These are phyloP conservation scores for Scaptomyza hsui DNA, from an alignment of 1,140 invertebrate genomes.

Conservation along the genomic window DNA sequence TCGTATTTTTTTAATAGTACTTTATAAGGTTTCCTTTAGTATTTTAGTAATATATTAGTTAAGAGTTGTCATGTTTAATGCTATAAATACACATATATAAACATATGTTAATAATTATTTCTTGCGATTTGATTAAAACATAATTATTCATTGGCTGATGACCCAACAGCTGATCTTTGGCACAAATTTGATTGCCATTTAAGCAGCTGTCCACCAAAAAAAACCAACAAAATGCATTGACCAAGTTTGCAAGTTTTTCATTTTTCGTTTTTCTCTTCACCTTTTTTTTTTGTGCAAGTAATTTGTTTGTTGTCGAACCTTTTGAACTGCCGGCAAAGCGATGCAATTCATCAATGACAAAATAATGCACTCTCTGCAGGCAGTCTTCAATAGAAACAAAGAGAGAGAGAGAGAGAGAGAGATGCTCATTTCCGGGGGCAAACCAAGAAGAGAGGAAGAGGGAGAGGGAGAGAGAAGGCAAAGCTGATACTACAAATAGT, in stretches of 20 bases:
- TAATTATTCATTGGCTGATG: background rate
- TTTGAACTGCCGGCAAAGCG: slow-evolving; percentile 37
- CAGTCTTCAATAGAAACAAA: slow-evolving; percentile 21
- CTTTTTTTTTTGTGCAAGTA: slow-evolving; percentile 9
- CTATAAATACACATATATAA: no score
- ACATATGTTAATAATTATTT: background rate
- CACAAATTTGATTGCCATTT: slow-evolving; percentile 22
- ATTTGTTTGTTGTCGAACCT: slow-evolving; percentile 47
- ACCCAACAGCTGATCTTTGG: slow-evolving; percentile 1
- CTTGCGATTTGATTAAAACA: no score
- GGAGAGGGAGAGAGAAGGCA: background rate
- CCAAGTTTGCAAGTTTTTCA: slow-evolving; percentile 2
- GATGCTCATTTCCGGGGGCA: no score
- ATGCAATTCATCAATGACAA: slow-evolving; percentile 45
- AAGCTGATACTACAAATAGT: slow-evolving; percentile 26
- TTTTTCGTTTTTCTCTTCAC: background rate
- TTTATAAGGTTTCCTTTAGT: no score
- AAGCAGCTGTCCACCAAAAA: slow-evolving; percentile 20
- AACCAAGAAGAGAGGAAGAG: background rate
- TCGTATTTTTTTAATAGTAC: no score
- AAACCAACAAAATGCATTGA: slow-evolving; percentile 25
- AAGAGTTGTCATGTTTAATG: no score
- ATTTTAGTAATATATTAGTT: no score
- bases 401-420: background rate
- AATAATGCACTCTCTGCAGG: slow-evolving; percentile 18